Conservation (phyloP, 2,888 invertebrate species). For the Sturmia bella region DNA sequence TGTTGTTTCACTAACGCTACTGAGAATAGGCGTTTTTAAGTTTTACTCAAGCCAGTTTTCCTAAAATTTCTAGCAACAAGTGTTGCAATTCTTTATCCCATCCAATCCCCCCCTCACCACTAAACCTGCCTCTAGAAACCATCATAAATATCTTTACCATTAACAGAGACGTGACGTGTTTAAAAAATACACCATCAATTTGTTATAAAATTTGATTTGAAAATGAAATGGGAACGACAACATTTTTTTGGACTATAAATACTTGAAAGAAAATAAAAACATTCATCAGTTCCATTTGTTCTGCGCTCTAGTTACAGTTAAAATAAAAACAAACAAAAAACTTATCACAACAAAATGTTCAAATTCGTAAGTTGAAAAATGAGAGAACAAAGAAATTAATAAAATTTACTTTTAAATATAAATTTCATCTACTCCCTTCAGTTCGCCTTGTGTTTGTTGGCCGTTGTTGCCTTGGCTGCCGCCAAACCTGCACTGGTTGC, state of each 20-base stretch:
- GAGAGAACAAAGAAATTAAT: not conserved
- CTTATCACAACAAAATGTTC: conserved; percentile 67
- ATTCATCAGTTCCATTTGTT: conserved; percentile 58
- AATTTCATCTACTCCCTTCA: conserved; percentile 15
- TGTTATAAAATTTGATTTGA: not conserved
- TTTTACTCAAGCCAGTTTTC: not conserved
- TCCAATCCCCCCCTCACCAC: too few relatives aligned
- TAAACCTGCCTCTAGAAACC: not conserved
- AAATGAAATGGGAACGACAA: conserved; percentile 14
- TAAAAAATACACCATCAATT: conserved; percentile 10
- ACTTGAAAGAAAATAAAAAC: not conserved
- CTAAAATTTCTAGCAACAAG: not conserved
- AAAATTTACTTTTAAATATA: not conserved
- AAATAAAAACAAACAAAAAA: conserved; percentile 37
- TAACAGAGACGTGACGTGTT: conserved; percentile 26
- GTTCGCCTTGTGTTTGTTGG: conserved; percentile 71
- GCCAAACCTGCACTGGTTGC: conserved; percentile 73
- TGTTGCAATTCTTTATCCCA: conserved; percentile 1
- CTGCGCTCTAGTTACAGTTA: too few relatives aligned
- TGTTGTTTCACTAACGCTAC: too few relatives aligned
- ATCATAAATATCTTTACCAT: conserved; percentile 3
- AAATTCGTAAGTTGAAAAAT: conserved; percentile 70
- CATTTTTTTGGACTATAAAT: conserved; percentile 38
- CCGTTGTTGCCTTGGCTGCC: conserved; percentile 69
- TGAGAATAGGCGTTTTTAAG: conserved; percentile 7